Conservation (phyloP, 2,888 invertebrate species). For the Tigriopus californicus region DNA sequence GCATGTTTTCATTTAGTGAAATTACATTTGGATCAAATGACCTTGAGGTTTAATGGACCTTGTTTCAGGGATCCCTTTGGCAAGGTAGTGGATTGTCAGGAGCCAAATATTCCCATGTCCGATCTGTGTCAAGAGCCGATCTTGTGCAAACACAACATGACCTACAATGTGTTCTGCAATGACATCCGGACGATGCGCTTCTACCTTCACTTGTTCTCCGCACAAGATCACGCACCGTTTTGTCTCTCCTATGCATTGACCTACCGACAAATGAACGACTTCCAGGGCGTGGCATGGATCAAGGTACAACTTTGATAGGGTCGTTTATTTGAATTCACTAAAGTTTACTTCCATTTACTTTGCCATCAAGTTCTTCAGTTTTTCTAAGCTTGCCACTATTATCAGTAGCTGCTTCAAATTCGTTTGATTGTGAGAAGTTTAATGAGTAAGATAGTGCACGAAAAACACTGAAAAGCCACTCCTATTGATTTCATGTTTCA, state of each 20-base stretch:
- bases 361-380: no score
- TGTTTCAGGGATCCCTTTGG: no score
- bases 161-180: not conserved
- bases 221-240: not conserved
- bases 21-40: no score
- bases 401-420: no score
- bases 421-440: no score
- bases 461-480: no score
- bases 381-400: no score
- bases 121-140: not conserved
- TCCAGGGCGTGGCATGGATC: conserved; percentile 2
- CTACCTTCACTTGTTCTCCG: not conserved
- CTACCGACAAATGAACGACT: not conserved
- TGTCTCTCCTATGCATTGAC: not conserved
- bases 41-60: no score
- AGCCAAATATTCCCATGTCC: not conserved
- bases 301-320: not conserved
- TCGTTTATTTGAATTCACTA: not conserved
- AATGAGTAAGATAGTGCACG: no score
- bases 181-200: not conserved
- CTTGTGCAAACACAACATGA: not conserved
- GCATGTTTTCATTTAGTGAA: no score
- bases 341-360: no score
- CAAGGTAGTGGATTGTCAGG: not conserved
- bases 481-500: not conserved